Conservation (phyloP, 2,113 vertebrate species). For the Coregonus clupeaformis region DNA sequence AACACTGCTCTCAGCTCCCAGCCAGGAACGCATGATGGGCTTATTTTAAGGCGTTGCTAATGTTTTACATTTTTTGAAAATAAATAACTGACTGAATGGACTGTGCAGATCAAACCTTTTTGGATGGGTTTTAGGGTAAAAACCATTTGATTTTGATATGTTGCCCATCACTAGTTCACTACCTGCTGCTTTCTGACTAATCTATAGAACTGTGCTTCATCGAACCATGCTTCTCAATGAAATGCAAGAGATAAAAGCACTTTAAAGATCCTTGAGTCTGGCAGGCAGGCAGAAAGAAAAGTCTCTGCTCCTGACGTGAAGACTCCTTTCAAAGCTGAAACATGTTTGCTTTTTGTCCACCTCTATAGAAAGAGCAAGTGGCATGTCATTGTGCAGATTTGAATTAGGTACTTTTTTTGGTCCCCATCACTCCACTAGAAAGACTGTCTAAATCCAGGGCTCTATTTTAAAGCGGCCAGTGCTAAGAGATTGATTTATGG, state of each 20-base stretch:
- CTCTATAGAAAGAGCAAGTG: constrained; percentile 15
- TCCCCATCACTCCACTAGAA: neutral
- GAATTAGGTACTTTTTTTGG: neutral
- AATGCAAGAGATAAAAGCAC: constrained; percentile 37
- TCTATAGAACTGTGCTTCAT: constrained; percentile 11
- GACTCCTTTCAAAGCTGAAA: constrained; percentile 18
- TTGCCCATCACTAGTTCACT: neutral
- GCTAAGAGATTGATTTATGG: constrained; percentile 32
- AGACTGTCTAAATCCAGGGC: neutral
- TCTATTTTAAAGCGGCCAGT: constrained; percentile 7
- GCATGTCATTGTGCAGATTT: constrained; percentile 1
- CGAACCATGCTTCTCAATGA: constrained; percentile 22
- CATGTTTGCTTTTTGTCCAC: constrained; percentile 6
- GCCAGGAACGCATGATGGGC: neutral
- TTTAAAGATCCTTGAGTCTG: constrained; percentile 15
- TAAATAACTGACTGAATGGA: neutral
- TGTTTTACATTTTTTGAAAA: neutral
- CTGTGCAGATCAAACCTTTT: neutral
- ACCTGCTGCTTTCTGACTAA: constrained; percentile 10
- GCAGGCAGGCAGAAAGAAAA: constrained; percentile 9
- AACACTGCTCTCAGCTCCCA: neutral
- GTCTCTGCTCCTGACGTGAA: constrained; percentile 6
- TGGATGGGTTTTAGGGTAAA: neutral
- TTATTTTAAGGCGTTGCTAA: neutral
- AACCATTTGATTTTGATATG: neutral